Base-by-base conservation (phyloP, 2,888 invertebrate genomes). In the Cataglyphis albicans region DNA sequence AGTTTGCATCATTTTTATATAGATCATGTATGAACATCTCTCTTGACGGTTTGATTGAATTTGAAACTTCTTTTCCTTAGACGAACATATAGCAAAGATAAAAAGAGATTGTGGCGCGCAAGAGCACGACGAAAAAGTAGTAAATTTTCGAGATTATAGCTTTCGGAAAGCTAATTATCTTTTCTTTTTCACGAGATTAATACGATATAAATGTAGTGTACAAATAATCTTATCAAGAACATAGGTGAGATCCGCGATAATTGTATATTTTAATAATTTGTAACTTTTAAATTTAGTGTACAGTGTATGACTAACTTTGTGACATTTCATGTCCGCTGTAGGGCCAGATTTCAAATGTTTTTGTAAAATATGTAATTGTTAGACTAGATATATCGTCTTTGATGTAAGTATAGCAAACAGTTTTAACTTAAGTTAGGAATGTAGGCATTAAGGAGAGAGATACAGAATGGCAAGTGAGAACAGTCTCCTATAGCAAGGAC, bases 361-460 rank as follows among this genome's bases (percentile, higher is more conserved):
- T 92, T 93, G 93, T 93, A 93, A 93, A 91, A 92, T 92, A 91
- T 92, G 92, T 92, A 92, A 92, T 92, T 91, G 90, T 91, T 92
- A 91, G 88, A 90, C 68, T 92, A 92, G 90, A 87, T 81, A 89
- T 87, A 92, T 87, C 85, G 91, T 92, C 91, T 93, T 78, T 88
- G 89, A 90, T 91, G 87, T 92, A 92, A 92, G 90, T 89, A 90
- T 87, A 89, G 88, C 87, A 91, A 78, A 91, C 91, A 88, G 81
- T 92, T 80, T 90, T 91, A 89, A 88, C 76, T 86, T 90, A 91
- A 91, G 86, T 86, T 92, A 90, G 84, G 82, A 87, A 85, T 85
- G 85, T 92, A 92, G 90, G 84, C 86, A 89, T 91, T 92, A 91
- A 92, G 90, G 89, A 89, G 88, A 73, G 84, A 89, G 72, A 80